Evolutionary conservation across 2,113 vertebrate genomes (phyloP).

Genomic region (Tragelaphus imberbis): DNA sequence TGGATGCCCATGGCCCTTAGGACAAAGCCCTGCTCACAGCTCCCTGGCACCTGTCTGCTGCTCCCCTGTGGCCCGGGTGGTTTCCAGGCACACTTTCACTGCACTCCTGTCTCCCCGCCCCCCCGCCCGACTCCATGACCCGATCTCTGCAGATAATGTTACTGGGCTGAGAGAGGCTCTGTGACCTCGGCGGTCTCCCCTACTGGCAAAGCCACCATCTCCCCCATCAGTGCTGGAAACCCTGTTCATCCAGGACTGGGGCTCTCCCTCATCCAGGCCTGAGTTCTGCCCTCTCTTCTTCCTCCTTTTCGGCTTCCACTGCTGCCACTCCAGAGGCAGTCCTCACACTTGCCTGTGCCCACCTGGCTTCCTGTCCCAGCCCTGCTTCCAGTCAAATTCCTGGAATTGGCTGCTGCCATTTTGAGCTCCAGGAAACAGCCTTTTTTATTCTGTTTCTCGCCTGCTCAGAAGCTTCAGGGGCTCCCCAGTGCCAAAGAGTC

Average conservation of each 20-base stretch:
- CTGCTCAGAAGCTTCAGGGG: neutral
- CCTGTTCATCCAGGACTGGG: neutral
- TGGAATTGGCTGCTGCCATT: neutral
- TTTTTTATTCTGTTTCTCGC: neutral
- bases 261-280: neutral
- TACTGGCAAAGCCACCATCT: rapidly evolving
- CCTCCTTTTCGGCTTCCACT: neutral
- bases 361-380: neutral
- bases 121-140: neutral
- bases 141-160: neutral
- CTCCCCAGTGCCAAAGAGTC: neutral
- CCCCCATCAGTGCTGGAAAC: neutral
- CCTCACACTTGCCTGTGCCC: neutral
- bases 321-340: neutral
- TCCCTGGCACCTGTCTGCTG: neutral
- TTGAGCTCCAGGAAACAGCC: neutral
- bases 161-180: neutral
- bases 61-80: neutral
- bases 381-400: neutral
- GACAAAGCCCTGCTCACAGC: neutral
- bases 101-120: neutral
- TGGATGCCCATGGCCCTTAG: neutral
- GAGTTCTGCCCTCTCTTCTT: neutral
- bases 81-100: rapidly evolving
- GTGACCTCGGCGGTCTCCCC: neutral